phyloP scores from a whole-genome alignment of 2,888 invertebrate species.

The Sceliomorpha sp. region DNA sequence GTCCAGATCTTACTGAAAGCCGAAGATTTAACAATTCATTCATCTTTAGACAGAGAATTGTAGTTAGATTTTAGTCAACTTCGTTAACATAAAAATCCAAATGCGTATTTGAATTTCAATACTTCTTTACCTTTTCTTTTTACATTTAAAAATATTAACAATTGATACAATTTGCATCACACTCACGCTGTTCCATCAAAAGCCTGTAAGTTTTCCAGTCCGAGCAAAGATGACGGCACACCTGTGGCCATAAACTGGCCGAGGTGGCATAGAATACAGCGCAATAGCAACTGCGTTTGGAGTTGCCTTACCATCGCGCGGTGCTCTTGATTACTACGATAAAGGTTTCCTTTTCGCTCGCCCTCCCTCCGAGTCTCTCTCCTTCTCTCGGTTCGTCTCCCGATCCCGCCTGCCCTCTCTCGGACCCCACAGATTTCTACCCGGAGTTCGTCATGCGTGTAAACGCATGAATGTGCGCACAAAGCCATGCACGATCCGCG shows the following conservation, averaged over 20 bases:
- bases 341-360: slow-evolving; percentile 1
- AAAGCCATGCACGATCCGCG: slow-evolving; percentile 20
- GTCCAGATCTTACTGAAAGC: no score
- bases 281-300: slow-evolving; percentile 54
- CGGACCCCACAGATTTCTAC: slow-evolving; percentile 7
- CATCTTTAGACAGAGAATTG: no score
- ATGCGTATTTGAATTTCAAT: no score
- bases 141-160: no score
- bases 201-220: not conserved
- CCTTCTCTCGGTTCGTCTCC: not conserved
- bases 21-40: no score
- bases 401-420: not conserved
- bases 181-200: not conserved
- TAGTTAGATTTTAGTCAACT: no score
- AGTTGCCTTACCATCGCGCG: slow-evolving; percentile 48
- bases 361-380: not conserved
- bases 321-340: slow-evolving; percentile 25
- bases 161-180: no score
- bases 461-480: slow-evolving; percentile 12
- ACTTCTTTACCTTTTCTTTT: no score
- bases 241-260: slow-evolving; percentile 65
- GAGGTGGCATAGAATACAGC: slow-evolving; percentile 52
- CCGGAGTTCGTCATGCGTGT: slow-evolving; percentile 12
- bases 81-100: no score
- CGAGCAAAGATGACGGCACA: slow-evolving; percentile 30